Percentiles rank a stretch among this genome's conserved stretches.
Conservation (phyloP, 2,797 vertebrate species). For the Gadopsis marmoratus region DNA sequence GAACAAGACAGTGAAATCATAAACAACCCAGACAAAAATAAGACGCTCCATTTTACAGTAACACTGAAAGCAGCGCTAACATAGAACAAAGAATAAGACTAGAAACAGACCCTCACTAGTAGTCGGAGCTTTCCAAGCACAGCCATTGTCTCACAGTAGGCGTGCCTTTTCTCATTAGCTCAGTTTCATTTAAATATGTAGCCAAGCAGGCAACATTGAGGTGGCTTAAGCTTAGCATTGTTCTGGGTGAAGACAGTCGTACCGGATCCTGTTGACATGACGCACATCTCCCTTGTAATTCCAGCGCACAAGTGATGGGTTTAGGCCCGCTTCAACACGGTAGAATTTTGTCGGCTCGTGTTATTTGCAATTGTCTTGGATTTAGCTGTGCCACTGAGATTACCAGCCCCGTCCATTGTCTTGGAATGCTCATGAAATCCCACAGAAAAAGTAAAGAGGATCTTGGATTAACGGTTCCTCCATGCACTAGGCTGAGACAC, state of each 20-base stretch:
- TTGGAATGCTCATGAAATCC: constrained; percentile 89
- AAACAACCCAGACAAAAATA: constrained; percentile 29
- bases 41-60: constrained; percentile 27
- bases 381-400: constrained; percentile 89
- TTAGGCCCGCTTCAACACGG: constrained; percentile 84
- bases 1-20: constrained; percentile 7
- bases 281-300: constrained; percentile 85
- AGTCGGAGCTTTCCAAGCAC: constrained; percentile 70
- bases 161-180: constrained; percentile 81
- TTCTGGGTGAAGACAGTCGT: constrained; percentile 77
- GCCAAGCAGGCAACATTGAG: constrained; percentile 73
- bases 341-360: constrained; percentile 82
- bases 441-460: constrained; percentile 87
- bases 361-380: constrained; percentile 87
- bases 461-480: constrained; percentile 86
- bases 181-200: constrained; percentile 74
- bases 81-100: constrained; percentile 60
- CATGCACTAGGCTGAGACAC: constrained; percentile 76
- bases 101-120: constrained; percentile 48
- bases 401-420: constrained; percentile 86
- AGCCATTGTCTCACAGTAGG: constrained; percentile 76
- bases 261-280: constrained; percentile 83
- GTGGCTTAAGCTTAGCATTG: constrained; percentile 82
- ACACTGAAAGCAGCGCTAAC: constrained; percentile 27
- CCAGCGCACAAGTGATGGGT: constrained; percentile 83